These are phyloP conservation scores for Heteropelma amictum DNA, from an alignment of 2,888 invertebrate genomes.

Conservation along the genomic window DNA sequence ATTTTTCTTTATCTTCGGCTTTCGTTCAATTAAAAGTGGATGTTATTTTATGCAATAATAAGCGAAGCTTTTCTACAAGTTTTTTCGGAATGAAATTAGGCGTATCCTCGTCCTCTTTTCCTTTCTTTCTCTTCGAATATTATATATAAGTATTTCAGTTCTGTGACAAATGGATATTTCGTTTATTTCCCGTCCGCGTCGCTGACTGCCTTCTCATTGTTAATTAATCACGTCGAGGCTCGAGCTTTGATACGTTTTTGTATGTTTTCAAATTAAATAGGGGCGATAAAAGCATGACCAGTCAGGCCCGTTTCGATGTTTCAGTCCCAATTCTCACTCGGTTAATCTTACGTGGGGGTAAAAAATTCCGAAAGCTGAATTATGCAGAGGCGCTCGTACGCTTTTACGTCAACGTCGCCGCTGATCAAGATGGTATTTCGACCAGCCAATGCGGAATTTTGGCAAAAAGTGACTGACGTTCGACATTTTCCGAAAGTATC, in stretches of 20 bases:
- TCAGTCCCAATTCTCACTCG: slow-evolving; percentile 1
- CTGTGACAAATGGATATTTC: slow-evolving; percentile 13
- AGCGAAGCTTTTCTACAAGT: slow-evolving; percentile 53
- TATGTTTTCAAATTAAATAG: too few relatives aligned
- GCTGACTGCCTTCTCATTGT: background rate
- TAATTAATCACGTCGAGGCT: slow-evolving; percentile 40
- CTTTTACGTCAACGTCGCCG: too few relatives aligned
- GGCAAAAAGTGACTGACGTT: too few relatives aligned
- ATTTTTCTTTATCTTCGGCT: slow-evolving; percentile 22
- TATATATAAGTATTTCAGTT: slow-evolving; percentile 4
- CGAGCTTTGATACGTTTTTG: slow-evolving; percentile 43
- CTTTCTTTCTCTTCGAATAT: background rate
- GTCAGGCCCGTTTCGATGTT: slow-evolving; percentile 39
- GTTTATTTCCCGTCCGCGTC: background rate
- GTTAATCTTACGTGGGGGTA: background rate
- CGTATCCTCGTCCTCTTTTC: slow-evolving; percentile 27
- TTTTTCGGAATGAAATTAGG: slow-evolving; percentile 53
- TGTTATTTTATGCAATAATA: slow-evolving; percentile 49
- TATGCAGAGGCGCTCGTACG: too few relatives aligned
- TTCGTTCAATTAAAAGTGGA: slow-evolving; percentile 48
- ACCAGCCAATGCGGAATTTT: too few relatives aligned
- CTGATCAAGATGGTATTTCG: too few relatives aligned
- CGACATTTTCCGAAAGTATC: too few relatives aligned
- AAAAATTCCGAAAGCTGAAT: background rate
- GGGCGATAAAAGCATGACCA: slow-evolving; percentile 36